Conservation (phyloP, 2,888 invertebrate species). For the Cataglyphis rosenhaueri region DNA sequence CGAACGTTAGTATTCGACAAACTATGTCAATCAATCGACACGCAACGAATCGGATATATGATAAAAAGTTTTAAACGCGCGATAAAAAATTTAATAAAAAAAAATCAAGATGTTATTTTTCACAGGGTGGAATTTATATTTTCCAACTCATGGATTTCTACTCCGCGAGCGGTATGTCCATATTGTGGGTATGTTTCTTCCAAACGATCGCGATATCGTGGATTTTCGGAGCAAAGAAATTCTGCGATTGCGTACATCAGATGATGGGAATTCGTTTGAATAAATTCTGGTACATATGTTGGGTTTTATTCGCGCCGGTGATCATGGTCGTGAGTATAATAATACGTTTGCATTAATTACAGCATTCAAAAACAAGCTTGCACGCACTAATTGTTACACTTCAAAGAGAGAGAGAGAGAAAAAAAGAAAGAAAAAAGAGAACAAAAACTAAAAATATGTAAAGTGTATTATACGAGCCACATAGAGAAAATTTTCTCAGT, state of each 20-base stretch:
- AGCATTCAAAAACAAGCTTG: background rate
- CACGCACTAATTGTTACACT: background rate
- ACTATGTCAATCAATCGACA: background rate
- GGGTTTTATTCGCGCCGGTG: conserved; percentile 88
- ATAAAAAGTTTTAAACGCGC: background rate
- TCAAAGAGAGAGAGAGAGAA: background rate
- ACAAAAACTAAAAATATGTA: background rate
- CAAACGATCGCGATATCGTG: conserved; percentile 88
- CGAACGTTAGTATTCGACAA: conserved; percentile 86
- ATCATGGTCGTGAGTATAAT: conserved; percentile 87
- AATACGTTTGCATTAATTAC: conserved; percentile 13
- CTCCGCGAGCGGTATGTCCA: conserved; percentile 88
- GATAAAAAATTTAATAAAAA: background rate
- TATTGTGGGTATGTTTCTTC: conserved; percentile 88
- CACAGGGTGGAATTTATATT: conserved; percentile 86
- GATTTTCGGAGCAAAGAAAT: conserved; percentile 88
- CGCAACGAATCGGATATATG: background rate
- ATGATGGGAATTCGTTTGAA: conserved; percentile 88
- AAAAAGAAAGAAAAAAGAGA: no score
- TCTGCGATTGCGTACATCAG: conserved; percentile 88
- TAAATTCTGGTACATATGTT: conserved; percentile 87
- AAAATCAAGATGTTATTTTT: conserved; percentile 38
- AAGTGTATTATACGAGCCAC: background rate
- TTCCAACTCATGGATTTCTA: conserved; percentile 87
- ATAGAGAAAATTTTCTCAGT: background rate